A percentile compares a stretch with the other conserved stretches of the same genome.
Conservation (phyloP, 2,113 vertebrate genomes). For the Marcusenius ussheri region DNA sequence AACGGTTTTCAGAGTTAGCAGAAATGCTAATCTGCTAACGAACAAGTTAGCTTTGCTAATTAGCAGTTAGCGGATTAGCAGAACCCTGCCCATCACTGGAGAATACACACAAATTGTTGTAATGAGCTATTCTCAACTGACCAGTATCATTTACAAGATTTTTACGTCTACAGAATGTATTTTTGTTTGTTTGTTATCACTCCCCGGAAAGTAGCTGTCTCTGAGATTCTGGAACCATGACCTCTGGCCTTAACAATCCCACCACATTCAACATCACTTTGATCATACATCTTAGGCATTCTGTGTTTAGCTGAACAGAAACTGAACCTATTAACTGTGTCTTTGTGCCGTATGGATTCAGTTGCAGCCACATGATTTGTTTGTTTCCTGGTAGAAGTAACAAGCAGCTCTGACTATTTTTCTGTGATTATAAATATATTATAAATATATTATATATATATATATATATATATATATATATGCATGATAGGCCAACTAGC, state of each 20-base stretch:
- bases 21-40: neutral
- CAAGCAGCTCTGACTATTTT: neutral
- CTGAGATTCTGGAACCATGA: neutral
- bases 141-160: neutral
- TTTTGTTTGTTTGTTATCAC: neutral
- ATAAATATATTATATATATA: neutral
- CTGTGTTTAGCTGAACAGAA: neutral
- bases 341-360: neutral
- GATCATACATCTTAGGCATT: neutral
- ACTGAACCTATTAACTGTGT: neutral
- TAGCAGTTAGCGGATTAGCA: neutral
- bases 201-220: neutral
- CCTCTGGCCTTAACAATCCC: neutral
- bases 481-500: neutral
- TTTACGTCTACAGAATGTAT: neutral
- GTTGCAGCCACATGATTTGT: neutral
- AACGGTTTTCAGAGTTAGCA: neutral
- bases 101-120: neutral
- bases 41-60: neutral
- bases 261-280: neutral
- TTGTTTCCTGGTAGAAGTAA: conserved; percentile 17
- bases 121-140: neutral
- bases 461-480: neutral
- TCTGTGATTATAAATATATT: too few relatives aligned
- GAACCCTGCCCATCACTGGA: neutral